A percentile compares a stretch with the other conserved stretches of the same genome.
These are phyloP conservation scores for Ormyrus pomaceus DNA, from an alignment of 2,888 invertebrate genomes.

Conservation along the genomic window DNA sequence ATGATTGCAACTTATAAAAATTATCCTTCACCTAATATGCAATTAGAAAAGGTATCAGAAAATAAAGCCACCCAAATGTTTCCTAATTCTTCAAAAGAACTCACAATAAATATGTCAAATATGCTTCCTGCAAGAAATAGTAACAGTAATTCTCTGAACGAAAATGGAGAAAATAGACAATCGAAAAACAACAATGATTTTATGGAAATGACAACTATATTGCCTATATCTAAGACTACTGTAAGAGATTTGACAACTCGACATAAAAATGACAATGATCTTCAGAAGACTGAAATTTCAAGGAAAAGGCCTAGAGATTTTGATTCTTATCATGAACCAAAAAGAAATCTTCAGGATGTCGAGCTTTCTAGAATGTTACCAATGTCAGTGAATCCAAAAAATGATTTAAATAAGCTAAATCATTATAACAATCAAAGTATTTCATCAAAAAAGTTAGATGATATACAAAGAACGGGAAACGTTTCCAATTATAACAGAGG, in stretches of 20 bases:
- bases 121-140: neutral
- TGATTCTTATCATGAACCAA: neutral
- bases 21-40: neutral
- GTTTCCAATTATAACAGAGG: constrained; percentile 24
- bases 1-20: constrained; percentile 14
- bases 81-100: constrained; percentile 5
- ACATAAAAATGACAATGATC: neutral
- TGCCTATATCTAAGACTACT: constrained; percentile 1
- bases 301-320: neutral
- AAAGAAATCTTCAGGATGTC: neutral
- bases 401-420: constrained; percentile 1
- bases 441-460: constrained; percentile 22
- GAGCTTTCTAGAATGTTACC: constrained; percentile 7
- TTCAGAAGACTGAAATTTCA: neutral
- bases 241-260: neutral
- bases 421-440: constrained; percentile 19
- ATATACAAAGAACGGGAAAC: constrained; percentile 5
- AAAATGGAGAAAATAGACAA: neutral
- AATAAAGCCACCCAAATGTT: constrained; percentile 1
- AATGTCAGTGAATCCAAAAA: neutral
- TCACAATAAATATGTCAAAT: neutral
- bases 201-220: constrained; percentile 12
- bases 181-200: constrained; percentile 9
- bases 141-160: neutral
- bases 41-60: neutral